Evolutionary conservation across 2,888 invertebrate species (phyloP).

Genomic region (Brachyptera risi): DNA sequence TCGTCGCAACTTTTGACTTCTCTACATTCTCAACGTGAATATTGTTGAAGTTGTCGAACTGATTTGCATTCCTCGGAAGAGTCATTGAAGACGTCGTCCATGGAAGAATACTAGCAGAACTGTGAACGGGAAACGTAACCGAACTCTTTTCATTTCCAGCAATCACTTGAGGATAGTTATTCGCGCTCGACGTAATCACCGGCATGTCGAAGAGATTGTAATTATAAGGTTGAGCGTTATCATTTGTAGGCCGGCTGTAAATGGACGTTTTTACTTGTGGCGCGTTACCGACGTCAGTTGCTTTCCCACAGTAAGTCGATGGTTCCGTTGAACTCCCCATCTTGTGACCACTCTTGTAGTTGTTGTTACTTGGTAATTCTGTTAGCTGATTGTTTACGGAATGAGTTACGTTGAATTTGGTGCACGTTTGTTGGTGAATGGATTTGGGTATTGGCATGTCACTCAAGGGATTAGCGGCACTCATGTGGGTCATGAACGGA

Average conservation of each 20-base stretch:
- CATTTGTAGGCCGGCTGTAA: background rate
- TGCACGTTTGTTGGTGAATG: no score
- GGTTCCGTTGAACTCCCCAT: no score
- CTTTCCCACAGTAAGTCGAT: background rate
- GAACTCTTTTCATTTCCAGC: no score
- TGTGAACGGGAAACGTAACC: no score
- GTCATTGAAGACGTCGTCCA: background rate
- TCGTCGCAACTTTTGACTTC: no score
- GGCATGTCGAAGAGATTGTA: background rate
- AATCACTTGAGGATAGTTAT: background rate
- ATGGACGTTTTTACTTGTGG: background rate
- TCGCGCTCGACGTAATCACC: background rate
- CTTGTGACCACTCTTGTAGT: no score
- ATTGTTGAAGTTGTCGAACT: background rate
- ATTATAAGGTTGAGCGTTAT: no score
- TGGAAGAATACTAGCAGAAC: background rate
- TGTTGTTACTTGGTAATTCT: background rate
- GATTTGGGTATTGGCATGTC: background rate
- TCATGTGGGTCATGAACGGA: background rate
- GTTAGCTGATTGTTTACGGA: no score
- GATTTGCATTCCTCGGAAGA: no score
- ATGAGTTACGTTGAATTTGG: background rate
- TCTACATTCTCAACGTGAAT: no score
- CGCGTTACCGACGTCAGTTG: background rate
- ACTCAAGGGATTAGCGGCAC: background rate